These are phyloP conservation scores for Drosophila hydei DNA, from an alignment of 1,140 invertebrate genomes.

Conservation along the genomic window DNA sequence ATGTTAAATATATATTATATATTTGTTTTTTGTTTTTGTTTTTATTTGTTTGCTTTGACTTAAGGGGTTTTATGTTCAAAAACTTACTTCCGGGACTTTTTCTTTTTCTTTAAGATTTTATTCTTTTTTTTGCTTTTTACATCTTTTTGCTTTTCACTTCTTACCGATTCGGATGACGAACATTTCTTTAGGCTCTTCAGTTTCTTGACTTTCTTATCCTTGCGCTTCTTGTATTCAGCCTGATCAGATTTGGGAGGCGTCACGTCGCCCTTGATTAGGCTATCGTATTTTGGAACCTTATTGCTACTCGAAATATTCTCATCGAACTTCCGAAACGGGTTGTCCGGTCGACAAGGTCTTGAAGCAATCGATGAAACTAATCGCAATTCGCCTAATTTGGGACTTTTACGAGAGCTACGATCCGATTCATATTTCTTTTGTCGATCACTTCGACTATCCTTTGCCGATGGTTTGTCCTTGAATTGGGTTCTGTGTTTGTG, in stretches of 20 bases:
- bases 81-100: slow-evolving; percentile 68
- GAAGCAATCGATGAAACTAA: slow-evolving; percentile 55
- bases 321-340: slow-evolving; percentile 64
- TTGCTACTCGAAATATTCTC: slow-evolving; percentile 49
- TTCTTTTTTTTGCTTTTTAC: slow-evolving; percentile 68
- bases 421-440: slow-evolving; percentile 45
- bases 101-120: slow-evolving; percentile 70
- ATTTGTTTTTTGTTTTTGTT: slow-evolving; percentile 6
- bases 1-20: slow-evolving; percentile 3
- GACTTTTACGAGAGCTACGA: slow-evolving; percentile 32
- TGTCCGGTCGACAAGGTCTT: slow-evolving; percentile 48
- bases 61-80: slow-evolving; percentile 15
- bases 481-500: slow-evolving; percentile 38
- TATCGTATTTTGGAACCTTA: slow-evolving; percentile 58
- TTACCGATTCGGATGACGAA: slow-evolving; percentile 66
- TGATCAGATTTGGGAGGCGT: slow-evolving; percentile 23
- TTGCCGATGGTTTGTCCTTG: slow-evolving; percentile 37
- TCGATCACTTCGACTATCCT: slow-evolving; percentile 41
- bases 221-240: slow-evolving; percentile 57
- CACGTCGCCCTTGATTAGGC: slow-evolving; percentile 35
- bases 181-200: slow-evolving; percentile 40
- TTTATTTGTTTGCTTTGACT: slow-evolving; percentile 9
- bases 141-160: slow-evolving; percentile 64
- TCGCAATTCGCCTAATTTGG: slow-evolving; percentile 44
- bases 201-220: slow-evolving; percentile 68